Conservation (phyloP, 2,113 vertebrate genomes). For the Etheostoma cragini region DNA sequence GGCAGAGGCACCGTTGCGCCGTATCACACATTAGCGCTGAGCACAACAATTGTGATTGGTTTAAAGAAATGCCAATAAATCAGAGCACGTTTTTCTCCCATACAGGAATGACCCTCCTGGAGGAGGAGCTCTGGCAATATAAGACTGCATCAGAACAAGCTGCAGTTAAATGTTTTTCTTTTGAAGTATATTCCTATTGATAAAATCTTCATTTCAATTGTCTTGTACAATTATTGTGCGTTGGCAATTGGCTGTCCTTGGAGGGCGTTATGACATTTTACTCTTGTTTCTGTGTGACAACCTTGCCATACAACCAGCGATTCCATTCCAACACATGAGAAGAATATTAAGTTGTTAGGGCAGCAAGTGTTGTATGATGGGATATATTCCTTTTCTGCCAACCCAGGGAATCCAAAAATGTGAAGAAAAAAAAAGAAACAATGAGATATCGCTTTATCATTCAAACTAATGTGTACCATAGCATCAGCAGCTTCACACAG, state of each 20-base stretch:
- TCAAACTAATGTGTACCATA: slow-evolving; percentile 18
- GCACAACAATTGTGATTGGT: too few relatives aligned
- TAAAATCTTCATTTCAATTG: slow-evolving; percentile 26
- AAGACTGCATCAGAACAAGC: background rate
- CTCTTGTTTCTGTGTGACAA: slow-evolving; percentile 32
- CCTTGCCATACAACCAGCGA: background rate
- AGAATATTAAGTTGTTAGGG: slow-evolving; percentile 32
- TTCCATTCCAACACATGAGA: slow-evolving; percentile 15
- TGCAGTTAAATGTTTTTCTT: slow-evolving; percentile 5
- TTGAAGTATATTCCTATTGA: slow-evolving; percentile 10
- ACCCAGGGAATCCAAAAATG: slow-evolving; percentile 21
- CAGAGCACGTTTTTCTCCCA: too few relatives aligned
- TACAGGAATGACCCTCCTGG: too few relatives aligned
- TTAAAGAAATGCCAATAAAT: too few relatives aligned
- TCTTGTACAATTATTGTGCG: slow-evolving; percentile 18
- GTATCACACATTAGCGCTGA: too few relatives aligned
- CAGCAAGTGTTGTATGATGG: slow-evolving; percentile 26
- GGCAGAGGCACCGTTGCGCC: too few relatives aligned
- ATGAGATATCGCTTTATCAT: slow-evolving; percentile 12
- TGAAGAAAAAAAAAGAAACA: background rate
- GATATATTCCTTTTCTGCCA: slow-evolving; percentile 30
- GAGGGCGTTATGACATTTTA: slow-evolving; percentile 35
- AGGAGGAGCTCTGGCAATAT: too few relatives aligned
- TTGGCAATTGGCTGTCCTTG: slow-evolving; percentile 46
- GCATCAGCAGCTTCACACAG: slow-evolving; percentile 36